These are phyloP conservation scores for Bembecia ichneumoniformis DNA, from an alignment of 2,888 invertebrate species.

Conservation along the genomic window DNA sequence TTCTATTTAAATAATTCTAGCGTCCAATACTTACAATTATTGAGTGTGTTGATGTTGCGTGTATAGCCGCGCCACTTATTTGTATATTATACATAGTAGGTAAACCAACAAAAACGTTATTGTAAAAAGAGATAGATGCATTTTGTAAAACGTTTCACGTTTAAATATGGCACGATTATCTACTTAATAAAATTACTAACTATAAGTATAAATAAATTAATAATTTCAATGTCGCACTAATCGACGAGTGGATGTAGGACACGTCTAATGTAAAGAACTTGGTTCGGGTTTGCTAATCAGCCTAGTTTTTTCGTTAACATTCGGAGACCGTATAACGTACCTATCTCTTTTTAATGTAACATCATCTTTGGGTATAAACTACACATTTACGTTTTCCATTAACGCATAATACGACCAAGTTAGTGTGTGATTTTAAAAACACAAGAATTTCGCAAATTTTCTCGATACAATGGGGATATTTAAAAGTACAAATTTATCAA, in stretches of 20 bases:
- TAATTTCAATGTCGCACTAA: no score
- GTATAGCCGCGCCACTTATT: not conserved
- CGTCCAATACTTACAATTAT: slow-evolving; percentile 32
- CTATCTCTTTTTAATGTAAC: slow-evolving; percentile 23
- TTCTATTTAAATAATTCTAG: slow-evolving; percentile 37
- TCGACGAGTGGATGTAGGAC: no score
- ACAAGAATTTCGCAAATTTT: slow-evolving; percentile 32
- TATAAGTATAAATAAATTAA: no score
- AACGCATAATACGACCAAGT: slow-evolving; percentile 63
- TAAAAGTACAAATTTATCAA: slow-evolving; percentile 68
- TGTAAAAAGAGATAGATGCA: no score
- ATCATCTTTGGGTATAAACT: slow-evolving; percentile 10
- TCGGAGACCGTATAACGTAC: no score
- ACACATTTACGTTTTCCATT: slow-evolving; percentile 23
- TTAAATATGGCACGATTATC: no score
- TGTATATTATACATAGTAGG: not conserved
- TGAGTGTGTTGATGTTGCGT: not conserved
- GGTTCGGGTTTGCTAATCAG: no score
- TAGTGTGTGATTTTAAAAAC: slow-evolving; percentile 50
- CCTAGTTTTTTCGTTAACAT: no score
- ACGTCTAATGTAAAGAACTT: no score
- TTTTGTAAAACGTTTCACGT: no score
- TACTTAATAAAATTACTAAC: no score
- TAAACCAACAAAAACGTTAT: no score
- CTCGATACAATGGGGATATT: slow-evolving; percentile 37